Base-by-base conservation (phyloP, 2,888 invertebrate genomes). In the Poecilus cupreus region DNA sequence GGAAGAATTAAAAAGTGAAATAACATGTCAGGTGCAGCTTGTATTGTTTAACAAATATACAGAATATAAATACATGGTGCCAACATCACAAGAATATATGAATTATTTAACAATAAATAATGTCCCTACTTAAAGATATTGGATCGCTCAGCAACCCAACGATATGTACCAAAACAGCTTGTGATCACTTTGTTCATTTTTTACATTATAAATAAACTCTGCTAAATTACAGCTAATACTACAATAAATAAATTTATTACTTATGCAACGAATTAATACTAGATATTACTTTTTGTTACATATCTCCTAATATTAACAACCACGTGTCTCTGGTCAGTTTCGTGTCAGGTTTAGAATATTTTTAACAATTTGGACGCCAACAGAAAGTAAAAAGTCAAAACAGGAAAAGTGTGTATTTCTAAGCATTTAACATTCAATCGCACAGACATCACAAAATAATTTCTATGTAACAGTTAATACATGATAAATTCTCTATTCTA, bases 1-100 rank as follows among this genome's bases (percentile, higher is more conserved):
- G 24, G 10, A 77, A 22, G 3, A 37, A 77, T n/a, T n/a, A 20
- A 46, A 39, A 68, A 79, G 24, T 16, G 26, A 16, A 68, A 18
- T 79, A 70, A 70, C 68, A 79, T 70, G 68, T 79, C 74, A 80
- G 80, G 80, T 80, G 80, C 80, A 80, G 80, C 57, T 80, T 80
- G 46, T 80, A 80, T 72, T 80, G 46, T 80, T 80, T 80, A 80
- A 80, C 80, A 80, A 80, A 80, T 80, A 80, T 80, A 80, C 80
- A 80, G 72, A 80, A 70, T 80, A 70, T 80, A 74, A 72, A 72
- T 80, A 80, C 80, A 77, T 78, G 70, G 80, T 80, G 80, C 80
- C 80, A 80, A 80, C 80, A 70, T 80, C 72, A 80, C 72, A 80
- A 72, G 51, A 80, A 80, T 72, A 57, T 54, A 64, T 78, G 24